Conservation (phyloP, 2,113 vertebrate genomes). For the Brevimyrus niger region DNA sequence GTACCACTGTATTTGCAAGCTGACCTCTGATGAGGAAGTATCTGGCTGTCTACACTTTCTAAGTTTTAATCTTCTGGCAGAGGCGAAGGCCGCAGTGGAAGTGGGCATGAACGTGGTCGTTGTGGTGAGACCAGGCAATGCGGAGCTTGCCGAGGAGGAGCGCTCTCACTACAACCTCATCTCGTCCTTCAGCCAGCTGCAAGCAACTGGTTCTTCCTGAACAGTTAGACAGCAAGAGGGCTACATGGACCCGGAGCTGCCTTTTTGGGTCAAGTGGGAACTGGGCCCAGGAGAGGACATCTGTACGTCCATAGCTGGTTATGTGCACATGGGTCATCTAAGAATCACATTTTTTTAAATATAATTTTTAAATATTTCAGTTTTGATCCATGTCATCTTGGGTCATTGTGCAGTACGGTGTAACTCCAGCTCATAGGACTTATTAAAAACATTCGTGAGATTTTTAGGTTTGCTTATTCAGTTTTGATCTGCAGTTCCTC, state of each 20-base stretch:
- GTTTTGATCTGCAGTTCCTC: neutral
- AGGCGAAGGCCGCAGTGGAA: constrained; percentile 83
- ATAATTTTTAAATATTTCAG: constrained; percentile 31
- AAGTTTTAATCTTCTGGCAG: constrained; percentile 46
- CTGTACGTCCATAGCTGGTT: constrained; percentile 2
- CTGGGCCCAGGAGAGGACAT: neutral
- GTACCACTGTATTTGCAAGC: too few species aligned
- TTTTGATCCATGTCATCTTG: constrained; percentile 9
- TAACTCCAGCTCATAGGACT: constrained; percentile 10
- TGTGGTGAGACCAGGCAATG: constrained; percentile 84
- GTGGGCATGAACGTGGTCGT: constrained; percentile 76
- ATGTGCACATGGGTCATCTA: constrained; percentile 20
- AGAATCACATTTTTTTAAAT: constrained; percentile 28
- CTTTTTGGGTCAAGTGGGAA: neutral
- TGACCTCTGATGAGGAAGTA: neutral
- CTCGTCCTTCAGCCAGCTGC: constrained; percentile 78
- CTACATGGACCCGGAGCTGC: neutral
- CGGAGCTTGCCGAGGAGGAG: constrained; percentile 86
- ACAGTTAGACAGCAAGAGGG: neutral
- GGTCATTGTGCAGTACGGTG: constrained; percentile 17
- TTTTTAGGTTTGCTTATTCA: neutral
- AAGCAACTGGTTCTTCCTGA: constrained; percentile 63
- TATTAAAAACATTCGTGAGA: neutral
- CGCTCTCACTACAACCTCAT: constrained; percentile 72
- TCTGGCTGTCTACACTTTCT: neutral